These are phyloP conservation scores for Ctenomys sociabilis DNA, from an alignment of 2,113 vertebrate genomes.

Conservation along the genomic window DNA sequence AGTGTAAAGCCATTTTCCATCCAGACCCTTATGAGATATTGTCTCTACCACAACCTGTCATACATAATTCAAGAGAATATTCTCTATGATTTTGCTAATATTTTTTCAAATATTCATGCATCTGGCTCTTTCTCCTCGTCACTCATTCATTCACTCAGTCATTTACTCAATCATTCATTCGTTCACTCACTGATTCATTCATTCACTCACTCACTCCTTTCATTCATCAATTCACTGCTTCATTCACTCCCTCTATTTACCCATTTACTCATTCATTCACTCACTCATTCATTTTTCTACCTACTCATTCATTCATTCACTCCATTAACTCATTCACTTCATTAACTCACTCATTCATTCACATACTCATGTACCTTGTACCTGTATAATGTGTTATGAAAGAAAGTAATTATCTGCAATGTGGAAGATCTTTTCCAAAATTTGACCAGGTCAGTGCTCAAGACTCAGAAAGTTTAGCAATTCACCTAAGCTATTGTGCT, in stretches of 20 bases:
- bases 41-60: not conserved
- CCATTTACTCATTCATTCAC: too few relatives aligned
- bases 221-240: too few relatives aligned
- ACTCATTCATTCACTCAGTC: not conserved
- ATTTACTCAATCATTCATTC: not conserved
- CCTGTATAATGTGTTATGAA: not conserved
- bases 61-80: not conserved
- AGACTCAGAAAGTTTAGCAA: not conserved
- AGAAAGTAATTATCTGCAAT: not conserved
- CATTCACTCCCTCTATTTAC: too few relatives aligned
- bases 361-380: not conserved
- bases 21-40: not conserved
- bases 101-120: not conserved
- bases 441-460: too few relatives aligned
- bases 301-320: not conserved
- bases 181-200: too few relatives aligned
- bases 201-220: too few relatives aligned
- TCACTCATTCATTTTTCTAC: too few relatives aligned
- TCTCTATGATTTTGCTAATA: not conserved
- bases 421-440: not conserved
- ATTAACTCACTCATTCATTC: not conserved
- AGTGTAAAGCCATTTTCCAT: not conserved
- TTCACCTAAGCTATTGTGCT: not conserved
- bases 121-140: not conserved
- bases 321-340: too few relatives aligned